Conservation (phyloP, 2,113 vertebrate genomes). For the Nycticebus coucang region DNA sequence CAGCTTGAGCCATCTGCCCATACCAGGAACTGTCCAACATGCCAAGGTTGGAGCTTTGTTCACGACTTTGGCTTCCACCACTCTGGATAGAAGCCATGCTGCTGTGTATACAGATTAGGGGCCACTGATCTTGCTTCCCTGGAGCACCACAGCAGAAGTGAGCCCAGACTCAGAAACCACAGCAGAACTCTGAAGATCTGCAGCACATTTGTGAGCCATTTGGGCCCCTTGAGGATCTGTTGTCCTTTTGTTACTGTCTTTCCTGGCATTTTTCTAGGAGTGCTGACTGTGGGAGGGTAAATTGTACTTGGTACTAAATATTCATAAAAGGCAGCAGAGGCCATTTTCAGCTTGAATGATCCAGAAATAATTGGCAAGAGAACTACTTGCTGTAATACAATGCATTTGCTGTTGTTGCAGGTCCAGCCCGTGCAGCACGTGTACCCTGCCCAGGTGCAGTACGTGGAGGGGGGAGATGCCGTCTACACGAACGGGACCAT, state of each 20-base stretch:
- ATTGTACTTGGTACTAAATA: neutral
- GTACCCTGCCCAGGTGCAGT: slow-evolving; percentile 96
- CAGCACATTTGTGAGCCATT: rapidly evolving
- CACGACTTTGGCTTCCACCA: neutral
- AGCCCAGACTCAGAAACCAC: neutral
- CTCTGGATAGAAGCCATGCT: neutral
- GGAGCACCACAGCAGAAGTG: rapidly evolving
- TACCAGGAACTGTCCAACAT: rapidly evolving
- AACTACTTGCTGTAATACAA: rapidly evolving
- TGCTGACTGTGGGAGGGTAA: neutral
- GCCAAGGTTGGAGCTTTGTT: neutral
- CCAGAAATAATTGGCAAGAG: neutral
- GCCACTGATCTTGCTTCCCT: neutral
- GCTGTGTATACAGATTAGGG: neutral
- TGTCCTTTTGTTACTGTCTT: neutral
- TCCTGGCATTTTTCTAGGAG: neutral
- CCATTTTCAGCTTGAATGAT: too few relatives aligned
- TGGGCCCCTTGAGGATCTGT: neutral
- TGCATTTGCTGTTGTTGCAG: slow-evolving; percentile 81
- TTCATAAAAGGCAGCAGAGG: neutral
- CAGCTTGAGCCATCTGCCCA: neutral
- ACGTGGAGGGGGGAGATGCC: slow-evolving; percentile 94
- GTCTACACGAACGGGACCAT: slow-evolving; percentile 97
- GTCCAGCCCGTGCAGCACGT: slow-evolving; percentile 94
- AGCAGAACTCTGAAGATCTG: neutral